Base-by-base conservation (phyloP, 2,888 invertebrate species). In the Stenichneumon culpator region DNA sequence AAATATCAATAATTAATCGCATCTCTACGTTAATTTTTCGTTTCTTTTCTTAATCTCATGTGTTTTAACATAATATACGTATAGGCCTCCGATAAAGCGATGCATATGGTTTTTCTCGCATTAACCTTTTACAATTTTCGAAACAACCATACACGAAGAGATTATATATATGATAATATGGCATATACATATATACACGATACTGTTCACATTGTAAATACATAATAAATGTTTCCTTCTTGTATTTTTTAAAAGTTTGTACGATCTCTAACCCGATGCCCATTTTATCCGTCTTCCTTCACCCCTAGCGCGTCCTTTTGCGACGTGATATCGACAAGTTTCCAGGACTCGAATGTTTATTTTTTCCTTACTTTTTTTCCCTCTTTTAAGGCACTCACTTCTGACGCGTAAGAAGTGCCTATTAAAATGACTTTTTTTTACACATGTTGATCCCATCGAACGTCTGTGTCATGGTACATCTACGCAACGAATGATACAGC, bases 171-270 rank as follows among this genome's bases (percentile, higher is more conserved):
- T 39, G 39, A 68, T 79, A 75, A 83, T 75, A 79, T 47, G 73
- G 54, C 60, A 39, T 28, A 68, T 85, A 78, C 16, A 83, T 86
- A 88, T 84, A 89, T 9, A 68, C 67, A 73, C 80, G 60, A 75
- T 72, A 84, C 67, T 80, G 83, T 84, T 84, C 67, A 84, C 75
- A 75, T 67, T 84, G 83, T 84, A 80, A 83, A 83, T 84, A 84
- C 79, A 86, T 87, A 90, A 86, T 89, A 91, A 89, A 90, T 84
- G 85, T 91, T 90, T 87, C 87, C 86, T 86, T 91, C 90, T 91
- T 90, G 90, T 91, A 91, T 89, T 91, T 90, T 90, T 80, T 86
- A 87, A 89, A 86, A 75, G 19, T 16, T 54, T 67, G 68, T 70
- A 54, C 36, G 68, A 75, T 60, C 70, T 79, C 54, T 74, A 44